phyloP scores from a whole-genome alignment of 2,888 invertebrate genomes.

The Melieria picta region DNA sequence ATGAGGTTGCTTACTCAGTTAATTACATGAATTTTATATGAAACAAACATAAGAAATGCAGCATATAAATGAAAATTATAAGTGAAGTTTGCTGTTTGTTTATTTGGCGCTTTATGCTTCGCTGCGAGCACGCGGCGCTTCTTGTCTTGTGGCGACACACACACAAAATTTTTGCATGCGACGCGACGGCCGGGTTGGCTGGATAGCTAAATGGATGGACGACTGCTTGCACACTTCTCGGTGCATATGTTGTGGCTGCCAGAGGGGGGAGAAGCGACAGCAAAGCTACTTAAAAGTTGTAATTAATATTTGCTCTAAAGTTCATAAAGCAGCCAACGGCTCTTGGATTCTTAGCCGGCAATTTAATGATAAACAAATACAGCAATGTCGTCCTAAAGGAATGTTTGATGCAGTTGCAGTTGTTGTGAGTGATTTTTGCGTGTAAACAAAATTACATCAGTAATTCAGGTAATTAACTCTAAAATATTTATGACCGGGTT shows the following conservation, averaged over 20 bases:
- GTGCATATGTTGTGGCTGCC: no score
- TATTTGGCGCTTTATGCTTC: slow-evolving; percentile 8
- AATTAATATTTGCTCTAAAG: not conserved
- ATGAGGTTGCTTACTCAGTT: slow-evolving; percentile 34
- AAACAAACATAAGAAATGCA: slow-evolving; percentile 31
- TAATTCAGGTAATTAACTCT: no score
- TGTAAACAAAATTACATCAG: no score
- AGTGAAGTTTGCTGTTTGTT: slow-evolving; percentile 27
- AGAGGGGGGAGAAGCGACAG: no score
- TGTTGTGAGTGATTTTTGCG: no score
- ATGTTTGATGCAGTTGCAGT: no score
- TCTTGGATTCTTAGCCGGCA: no score
- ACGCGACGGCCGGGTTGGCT: not conserved
- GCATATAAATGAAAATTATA: slow-evolving; percentile 35
- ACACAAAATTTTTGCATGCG: not conserved
- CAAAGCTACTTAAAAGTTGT: not conserved
- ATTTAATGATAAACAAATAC: no score
- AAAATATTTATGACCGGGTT: no score
- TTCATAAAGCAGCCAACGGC: not conserved
- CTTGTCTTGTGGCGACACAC: not conserved
- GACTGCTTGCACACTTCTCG: no score
- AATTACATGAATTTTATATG: slow-evolving; percentile 37
- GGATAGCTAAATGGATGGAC: no score
- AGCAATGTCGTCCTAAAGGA: no score
- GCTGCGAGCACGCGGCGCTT: not conserved